These are phyloP conservation scores for Diplodus puntazzo DNA, from an alignment of 2,797 vertebrate species.

Conservation along the genomic window DNA sequence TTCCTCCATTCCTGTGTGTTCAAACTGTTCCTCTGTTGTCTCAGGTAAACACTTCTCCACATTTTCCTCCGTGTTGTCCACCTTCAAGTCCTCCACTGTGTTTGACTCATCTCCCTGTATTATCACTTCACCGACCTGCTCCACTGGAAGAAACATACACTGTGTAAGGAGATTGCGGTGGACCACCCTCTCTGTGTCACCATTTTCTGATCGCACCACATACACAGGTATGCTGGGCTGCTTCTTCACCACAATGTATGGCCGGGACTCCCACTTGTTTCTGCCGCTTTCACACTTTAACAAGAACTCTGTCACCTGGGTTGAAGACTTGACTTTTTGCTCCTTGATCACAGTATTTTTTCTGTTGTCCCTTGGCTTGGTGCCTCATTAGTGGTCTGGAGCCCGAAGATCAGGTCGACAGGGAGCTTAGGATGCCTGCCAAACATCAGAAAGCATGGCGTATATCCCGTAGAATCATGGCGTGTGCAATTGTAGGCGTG, in stretches of 20 bases:
- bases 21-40: no score
- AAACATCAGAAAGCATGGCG: constrained; percentile 56
- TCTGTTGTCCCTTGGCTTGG: constrained; percentile 12
- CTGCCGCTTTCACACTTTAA: constrained; percentile 29
- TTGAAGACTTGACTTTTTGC: constrained; percentile 10
- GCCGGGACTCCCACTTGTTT: constrained; percentile 38
- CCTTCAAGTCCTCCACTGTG: no score
- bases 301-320: constrained; percentile 32
- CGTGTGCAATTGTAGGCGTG: constrained; percentile 62
- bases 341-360: constrained; percentile 36
- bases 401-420: constrained; percentile 33
- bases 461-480: constrained; percentile 54
- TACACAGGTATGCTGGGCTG: not conserved
- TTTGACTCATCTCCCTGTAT: no score
- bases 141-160: not conserved
- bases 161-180: not conserved
- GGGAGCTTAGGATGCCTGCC: constrained; percentile 39
- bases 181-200: not conserved
- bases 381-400: not conserved
- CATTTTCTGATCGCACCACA: not conserved
- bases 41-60: no score
- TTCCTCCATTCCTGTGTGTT: no score
- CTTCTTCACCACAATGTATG: constrained; percentile 31
- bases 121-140: not conserved
- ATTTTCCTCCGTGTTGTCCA: no score